Evolutionary conservation across 2,797 vertebrate species (phyloP), one percentile per base, ranked within the genome.

Genomic region (Phalloptychus januarius): DNA sequence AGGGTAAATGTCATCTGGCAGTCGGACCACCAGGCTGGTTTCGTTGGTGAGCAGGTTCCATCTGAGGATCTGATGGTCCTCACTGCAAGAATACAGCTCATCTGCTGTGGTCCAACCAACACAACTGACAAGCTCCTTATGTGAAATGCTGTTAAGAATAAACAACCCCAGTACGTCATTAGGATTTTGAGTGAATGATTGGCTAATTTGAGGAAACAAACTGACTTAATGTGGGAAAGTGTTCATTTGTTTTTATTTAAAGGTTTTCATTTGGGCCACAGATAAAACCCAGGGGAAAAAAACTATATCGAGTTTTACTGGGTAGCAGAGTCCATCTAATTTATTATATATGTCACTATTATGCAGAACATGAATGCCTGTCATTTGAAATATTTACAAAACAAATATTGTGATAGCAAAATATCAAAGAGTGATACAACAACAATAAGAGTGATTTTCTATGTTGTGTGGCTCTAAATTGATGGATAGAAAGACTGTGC

Each of bases 41-140:
- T 99, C 98, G 74, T 91, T 95, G 25, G 94, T 97, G 87, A 98
- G 83, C 70, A 99, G 93, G 94, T 97, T 99, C 98, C 98, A 99
- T 31, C 92, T 97, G 83, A 99, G 91, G 56, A 99, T 95, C 77
- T 98, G 97, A 89, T 99, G 98, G 85, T 99, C 98, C 75, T 99
- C 98, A 2, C 98, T 96, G 91, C 97, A 99, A 0, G 98, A 98
- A 91, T 96, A 99, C 16, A 99, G 86, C 83, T 99, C 98, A 3
- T 99, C 98, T 18, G 98, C 97, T 31, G 97, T 96, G 2, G 97
- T 98, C 98, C 98, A 98, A 12, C 97, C 97, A 74, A 98, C 96
- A 77, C 97, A 98, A 90, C 97, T 98, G 78, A 98, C 97, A 86
- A 99, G 81, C 81, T 95, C 95, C 79, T 89, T 93, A 95, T 96